Base-by-base conservation (phyloP, 2,113 vertebrate species). In the Cyprinodon brontotheroides region DNA sequence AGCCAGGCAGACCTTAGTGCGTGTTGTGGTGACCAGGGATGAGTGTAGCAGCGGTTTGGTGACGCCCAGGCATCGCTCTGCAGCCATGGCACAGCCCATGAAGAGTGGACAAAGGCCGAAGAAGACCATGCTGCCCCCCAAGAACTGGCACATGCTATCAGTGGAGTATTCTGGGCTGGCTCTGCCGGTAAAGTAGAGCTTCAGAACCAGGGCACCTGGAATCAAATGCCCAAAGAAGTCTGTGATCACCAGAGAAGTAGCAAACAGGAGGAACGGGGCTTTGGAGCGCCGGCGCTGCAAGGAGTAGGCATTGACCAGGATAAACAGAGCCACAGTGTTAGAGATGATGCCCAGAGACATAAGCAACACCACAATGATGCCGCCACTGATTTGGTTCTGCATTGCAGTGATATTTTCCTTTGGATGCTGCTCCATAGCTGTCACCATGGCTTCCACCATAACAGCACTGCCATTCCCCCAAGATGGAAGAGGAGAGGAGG, bases 51-150 rank as follows among this genome's bases (percentile, higher is more conserved):
- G 90, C 0, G 96, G 96, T 71, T 85, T 94, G 0, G 95, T 97
- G 29, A 97, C 93, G 0, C 96, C 96, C 61, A 97, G 88, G 43
- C 96, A 97, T 72, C 96, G 95, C 84, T 97, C 96, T 0, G 95
- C 94, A 0, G 96, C 96, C 96, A 97, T 97, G 66, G 95, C 94
- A 10, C 95, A 95, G 74, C 96, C 96, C 83, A 97, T 92, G 66
- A 97, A 95, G 59, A 97, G 94, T 0, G 96, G 96, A 72, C 96
- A 97, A 50, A 97, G 92, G 59, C 96, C 96, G 0, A 97, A 97
- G 77, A 97, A 97, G 14, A 97, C 96, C 96, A 97, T 96, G 85
- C 95, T 95, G 59, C 94, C 95, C 0, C 96, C 96, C 60, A 97
- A 90, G 78, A 97, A 95, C 86, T 95, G 93, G 84, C 96, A 97